Conservation (phyloP, 2,888 invertebrate genomes). For the Apamea epomidion region DNA sequence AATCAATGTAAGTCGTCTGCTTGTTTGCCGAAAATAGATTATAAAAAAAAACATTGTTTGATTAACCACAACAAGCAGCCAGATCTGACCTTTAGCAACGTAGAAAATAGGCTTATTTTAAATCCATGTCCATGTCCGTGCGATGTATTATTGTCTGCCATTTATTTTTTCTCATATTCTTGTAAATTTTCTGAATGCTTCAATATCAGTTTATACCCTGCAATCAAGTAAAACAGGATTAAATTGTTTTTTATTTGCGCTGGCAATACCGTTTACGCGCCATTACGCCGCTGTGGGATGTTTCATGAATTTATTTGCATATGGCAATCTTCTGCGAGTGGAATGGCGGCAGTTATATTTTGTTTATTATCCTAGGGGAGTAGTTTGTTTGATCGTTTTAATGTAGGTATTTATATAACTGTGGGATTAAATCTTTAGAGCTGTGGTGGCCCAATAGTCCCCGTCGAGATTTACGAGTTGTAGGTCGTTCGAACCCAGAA, state of each 20-base stretch:
- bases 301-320: conserved; percentile 48
- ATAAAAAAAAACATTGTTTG: background rate
- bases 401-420: background rate
- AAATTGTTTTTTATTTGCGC: conserved; percentile 34
- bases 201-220: background rate
- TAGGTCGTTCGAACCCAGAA: background rate
- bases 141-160: background rate
- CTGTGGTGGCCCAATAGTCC: too few species aligned
- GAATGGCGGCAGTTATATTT: conserved; percentile 17
- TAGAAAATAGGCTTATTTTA: conserved; percentile 10
- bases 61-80: background rate
- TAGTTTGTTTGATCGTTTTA: background rate
- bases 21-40: background rate
- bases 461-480: background rate
- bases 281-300: conserved; percentile 22
- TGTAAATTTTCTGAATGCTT: conserved; percentile 5
- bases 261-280: conserved; percentile 32
- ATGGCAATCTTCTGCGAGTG: conserved; percentile 28
- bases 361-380: conserved; percentile 5
- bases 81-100: conserved; percentile 2
- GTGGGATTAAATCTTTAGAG: background rate
- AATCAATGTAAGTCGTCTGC: background rate
- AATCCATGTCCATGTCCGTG: too few species aligned
- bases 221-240: conserved; percentile 19
- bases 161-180: background rate